These are phyloP conservation scores for Aplysina aerophoba DNA, from an alignment of 37 sponge, comb jelly and placozoan genomes.

Conservation along the genomic window DNA sequence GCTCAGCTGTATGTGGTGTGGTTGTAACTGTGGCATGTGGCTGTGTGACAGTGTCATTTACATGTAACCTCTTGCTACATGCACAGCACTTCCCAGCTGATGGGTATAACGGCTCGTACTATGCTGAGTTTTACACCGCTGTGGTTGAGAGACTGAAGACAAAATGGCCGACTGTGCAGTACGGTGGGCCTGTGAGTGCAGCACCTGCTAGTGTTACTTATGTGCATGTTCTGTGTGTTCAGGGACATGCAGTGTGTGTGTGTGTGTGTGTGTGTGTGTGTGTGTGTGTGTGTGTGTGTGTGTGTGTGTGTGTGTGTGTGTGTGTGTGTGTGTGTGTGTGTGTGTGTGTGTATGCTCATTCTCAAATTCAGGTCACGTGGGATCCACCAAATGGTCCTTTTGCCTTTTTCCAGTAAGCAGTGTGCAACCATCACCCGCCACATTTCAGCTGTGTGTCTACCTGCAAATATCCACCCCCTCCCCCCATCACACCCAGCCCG, in stretches of 20 bases:
- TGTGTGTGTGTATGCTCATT: too few relatives aligned
- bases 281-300: too few relatives aligned
- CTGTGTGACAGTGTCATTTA: too few relatives aligned
- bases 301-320: too few relatives aligned
- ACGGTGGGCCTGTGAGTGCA: background rate
- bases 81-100: too few relatives aligned
- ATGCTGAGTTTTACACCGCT: background rate
- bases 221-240: background rate
- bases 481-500: background rate
- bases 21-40: too few relatives aligned
- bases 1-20: background rate
- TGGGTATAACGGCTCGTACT: background rate
- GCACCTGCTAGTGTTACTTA: background rate
- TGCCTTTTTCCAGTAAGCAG: background rate
- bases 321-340: too few relatives aligned
- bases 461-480: background rate
- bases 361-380: background rate
- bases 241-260: background rate
- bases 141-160: background rate
- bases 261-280: background rate
- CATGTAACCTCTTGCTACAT: too few relatives aligned
- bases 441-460: background rate
- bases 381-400: slow-evolving; percentile 28
- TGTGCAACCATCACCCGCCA: too few relatives aligned
- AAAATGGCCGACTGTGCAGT: background rate